phyloP scores from a whole-genome alignment of 2,113 vertebrate genomes.

The Pongo abelii region DNA sequence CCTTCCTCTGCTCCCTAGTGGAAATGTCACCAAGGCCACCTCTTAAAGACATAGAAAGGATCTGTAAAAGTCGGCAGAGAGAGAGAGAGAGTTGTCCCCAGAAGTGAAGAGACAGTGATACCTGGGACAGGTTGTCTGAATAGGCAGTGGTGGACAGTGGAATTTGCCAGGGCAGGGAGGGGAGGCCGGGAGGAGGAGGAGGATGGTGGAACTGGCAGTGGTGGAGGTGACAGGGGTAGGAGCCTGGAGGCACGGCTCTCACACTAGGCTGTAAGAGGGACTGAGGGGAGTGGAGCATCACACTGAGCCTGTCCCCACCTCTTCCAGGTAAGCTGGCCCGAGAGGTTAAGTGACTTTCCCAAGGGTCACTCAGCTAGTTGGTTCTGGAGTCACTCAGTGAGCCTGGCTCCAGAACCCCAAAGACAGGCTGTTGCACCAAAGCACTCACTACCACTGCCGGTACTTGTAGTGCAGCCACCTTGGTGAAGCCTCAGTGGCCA shows the following conservation, averaged over 20 bases:
- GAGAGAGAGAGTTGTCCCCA: not conserved
- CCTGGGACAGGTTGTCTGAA: not conserved
- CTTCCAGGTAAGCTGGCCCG: not conserved
- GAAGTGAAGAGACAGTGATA: not conserved
- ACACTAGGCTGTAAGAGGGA: not conserved
- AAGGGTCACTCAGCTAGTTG: not conserved
- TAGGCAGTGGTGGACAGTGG: not conserved
- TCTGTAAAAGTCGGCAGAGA: not conserved
- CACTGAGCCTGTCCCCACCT: too few species aligned
- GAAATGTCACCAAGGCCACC: not conserved
- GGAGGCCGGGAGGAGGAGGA: not conserved
- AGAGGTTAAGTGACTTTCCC: not conserved
- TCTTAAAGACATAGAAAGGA: not conserved
- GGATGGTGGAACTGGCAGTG: not conserved
- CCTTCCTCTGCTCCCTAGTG: not conserved
- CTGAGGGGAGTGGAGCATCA: not conserved
- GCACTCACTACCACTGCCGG: not conserved
- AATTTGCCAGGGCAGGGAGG: not conserved
- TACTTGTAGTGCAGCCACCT: too few species aligned
- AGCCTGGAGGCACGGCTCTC: not conserved
- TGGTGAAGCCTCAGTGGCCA: not conserved
- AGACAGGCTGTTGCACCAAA: not conserved
- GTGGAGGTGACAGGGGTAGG: not conserved
- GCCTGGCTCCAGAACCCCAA: not conserved
- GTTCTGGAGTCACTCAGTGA: not conserved